Conservation (phyloP, 1,140 invertebrate genomes). For the Drosophila erecta region DNA sequence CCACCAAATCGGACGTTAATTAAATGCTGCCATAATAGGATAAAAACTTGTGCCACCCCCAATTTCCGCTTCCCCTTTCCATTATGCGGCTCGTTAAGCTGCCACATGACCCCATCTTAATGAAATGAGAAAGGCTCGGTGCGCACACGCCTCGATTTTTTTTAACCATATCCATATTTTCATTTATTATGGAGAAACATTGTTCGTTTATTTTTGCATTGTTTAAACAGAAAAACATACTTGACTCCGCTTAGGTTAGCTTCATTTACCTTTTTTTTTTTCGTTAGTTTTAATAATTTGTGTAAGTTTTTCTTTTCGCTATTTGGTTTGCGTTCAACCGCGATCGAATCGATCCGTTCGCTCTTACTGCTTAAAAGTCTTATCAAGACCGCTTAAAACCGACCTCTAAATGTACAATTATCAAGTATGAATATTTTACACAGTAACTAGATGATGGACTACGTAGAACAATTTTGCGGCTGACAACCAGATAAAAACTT, state of each 20-base stretch:
- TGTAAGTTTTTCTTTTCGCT: slow-evolving; percentile 15
- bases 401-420: slow-evolving; percentile 76
- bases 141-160: slow-evolving; percentile 15
- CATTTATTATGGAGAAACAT: slow-evolving; percentile 80
- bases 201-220: slow-evolving; percentile 60
- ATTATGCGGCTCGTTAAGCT: slow-evolving; percentile 27
- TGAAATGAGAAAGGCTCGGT: slow-evolving; percentile 16
- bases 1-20: slow-evolving; percentile 68
- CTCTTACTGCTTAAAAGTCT: slow-evolving; percentile 75
- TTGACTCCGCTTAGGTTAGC: slow-evolving; percentile 48
- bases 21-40: slow-evolving; percentile 77
- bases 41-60: slow-evolving; percentile 48
- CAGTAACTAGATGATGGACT: slow-evolving; percentile 73
- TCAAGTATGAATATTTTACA: slow-evolving; percentile 74
- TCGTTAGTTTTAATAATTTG: slow-evolving; percentile 43
- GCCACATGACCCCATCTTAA: background rate
- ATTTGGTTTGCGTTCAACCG: slow-evolving; percentile 47
- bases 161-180: slow-evolving; percentile 78
- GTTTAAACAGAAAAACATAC: slow-evolving; percentile 76
- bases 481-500: slow-evolving; percentile 76
- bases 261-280: slow-evolving; percentile 28
- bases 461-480: slow-evolving; percentile 64
- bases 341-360: slow-evolving; percentile 40
- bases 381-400: slow-evolving; percentile 80
- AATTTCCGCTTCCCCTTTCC: background rate